A percentile compares a stretch with the other conserved stretches of the same genome.
These are phyloP conservation scores for Pseudorasbora parva DNA, from an alignment of 2,113 vertebrate species.

Conservation along the genomic window DNA sequence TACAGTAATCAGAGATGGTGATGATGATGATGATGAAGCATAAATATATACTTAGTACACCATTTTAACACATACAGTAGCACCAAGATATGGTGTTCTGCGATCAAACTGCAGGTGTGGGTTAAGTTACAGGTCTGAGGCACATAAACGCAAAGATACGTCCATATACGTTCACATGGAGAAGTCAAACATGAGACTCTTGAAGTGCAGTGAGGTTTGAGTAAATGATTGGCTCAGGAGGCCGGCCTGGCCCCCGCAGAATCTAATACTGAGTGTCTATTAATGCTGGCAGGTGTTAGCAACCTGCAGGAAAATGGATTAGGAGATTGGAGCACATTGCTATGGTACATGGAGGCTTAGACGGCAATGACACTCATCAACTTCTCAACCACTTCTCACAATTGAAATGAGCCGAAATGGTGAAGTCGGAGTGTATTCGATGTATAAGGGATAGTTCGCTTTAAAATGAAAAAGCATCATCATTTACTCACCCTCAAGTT, in stretches of 20 bases:
- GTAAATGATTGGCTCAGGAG: constrained; percentile 12
- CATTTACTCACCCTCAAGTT: too few relatives aligned
- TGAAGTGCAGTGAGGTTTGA: constrained; percentile 4
- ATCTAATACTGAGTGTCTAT: constrained; percentile 11
- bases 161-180: not conserved
- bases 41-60: constrained; percentile 1
- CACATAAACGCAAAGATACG: not conserved
- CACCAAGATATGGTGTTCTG: constrained; percentile 52
- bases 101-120: constrained; percentile 58
- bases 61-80: constrained; percentile 12
- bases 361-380: not conserved
- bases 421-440: not conserved
- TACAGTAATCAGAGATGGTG: constrained; percentile 53
- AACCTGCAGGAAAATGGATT: constrained; percentile 22
- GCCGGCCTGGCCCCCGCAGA: not conserved
- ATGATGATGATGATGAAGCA: constrained; percentile 17
- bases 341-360: constrained; percentile 18
- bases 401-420: not conserved
- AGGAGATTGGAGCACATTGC: constrained; percentile 19
- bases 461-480: too few relatives aligned
- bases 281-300: constrained; percentile 16
- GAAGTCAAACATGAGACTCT: constrained; percentile 1
- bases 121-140: constrained; percentile 21
- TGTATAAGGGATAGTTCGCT: not conserved
- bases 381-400: not conserved